Conservation (phyloP, 2,888 invertebrate species). For the Rhyacophila evoluta region DNA sequence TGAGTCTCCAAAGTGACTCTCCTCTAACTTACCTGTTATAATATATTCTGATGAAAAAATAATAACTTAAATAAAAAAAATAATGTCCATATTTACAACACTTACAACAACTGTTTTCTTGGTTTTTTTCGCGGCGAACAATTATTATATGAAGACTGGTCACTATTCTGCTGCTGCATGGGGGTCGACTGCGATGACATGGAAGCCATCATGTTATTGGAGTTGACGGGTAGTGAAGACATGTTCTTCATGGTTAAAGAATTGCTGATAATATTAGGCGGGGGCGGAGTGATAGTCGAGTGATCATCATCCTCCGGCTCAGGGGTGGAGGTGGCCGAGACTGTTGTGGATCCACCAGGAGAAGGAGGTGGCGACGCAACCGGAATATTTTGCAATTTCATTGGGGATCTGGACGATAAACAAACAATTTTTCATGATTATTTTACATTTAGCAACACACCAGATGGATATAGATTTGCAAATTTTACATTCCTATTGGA, state of each 20-base stretch:
- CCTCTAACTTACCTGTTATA: no score
- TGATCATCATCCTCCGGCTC: slow-evolving; percentile 73
- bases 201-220: not conserved
- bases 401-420: slow-evolving; percentile 67
- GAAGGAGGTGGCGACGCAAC: slow-evolving; percentile 58
- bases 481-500: no score
- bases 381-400: slow-evolving; percentile 63
- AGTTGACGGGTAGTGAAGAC: not conserved
- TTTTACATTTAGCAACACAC: no score
- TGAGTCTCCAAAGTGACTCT: no score
- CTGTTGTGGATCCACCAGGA: slow-evolving; percentile 83
- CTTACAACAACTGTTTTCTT: slow-evolving; percentile 82
- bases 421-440: no score
- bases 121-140: slow-evolving; percentile 89
- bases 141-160: slow-evolving; percentile 59
- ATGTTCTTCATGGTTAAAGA: not conserved
- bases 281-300: slow-evolving; percentile 59
- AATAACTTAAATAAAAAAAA: no score
- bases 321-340: slow-evolving; percentile 88
- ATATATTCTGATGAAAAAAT: no score
- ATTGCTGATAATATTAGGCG: slow-evolving; percentile 32
- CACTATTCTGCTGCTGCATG: slow-evolving; percentile 25
- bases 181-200: not conserved
- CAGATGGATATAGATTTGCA: no score
- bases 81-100: no score